A percentile compares a stretch with the other conserved stretches of the same genome.
Evolutionary conservation across 2,888 invertebrate genomes (phyloP).

Genomic region (Lissonota sp.): DNA sequence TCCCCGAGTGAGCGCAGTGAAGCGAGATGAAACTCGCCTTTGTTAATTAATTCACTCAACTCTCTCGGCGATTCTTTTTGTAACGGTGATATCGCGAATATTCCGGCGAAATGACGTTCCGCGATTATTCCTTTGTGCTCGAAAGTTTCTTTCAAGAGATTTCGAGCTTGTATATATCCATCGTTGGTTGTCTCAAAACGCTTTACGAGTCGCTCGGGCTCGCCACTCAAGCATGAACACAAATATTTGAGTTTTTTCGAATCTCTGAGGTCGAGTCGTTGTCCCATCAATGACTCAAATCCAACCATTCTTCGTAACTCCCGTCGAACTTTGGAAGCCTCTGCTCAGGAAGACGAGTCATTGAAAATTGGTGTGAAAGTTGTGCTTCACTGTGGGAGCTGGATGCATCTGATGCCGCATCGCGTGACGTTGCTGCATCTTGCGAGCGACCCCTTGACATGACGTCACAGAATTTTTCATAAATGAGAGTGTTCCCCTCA

Average conservation of each 20-base stretch:
- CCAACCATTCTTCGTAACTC: background rate
- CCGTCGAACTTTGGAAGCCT: background rate
- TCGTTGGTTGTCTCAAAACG: constrained; percentile 17
- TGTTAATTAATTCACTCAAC: background rate
- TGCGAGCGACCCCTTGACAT: too few species aligned
- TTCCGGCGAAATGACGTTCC: background rate
- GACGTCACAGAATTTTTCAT: too few species aligned
- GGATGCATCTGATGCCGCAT: background rate
- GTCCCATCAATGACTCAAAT: constrained; percentile 2
- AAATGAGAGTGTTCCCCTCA: background rate
- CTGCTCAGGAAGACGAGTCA: background rate
- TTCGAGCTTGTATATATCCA: background rate
- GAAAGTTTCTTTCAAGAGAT: constrained; percentile 1
- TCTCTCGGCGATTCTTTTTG: constrained; percentile 1
- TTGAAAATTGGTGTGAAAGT: background rate
- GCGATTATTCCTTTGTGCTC: constrained; percentile 7
- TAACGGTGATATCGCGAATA: background rate
- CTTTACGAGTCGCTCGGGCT: constrained; percentile 9
- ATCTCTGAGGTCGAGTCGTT: background rate
- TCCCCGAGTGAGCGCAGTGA: constrained; percentile 60
- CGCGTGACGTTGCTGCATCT: background rate
- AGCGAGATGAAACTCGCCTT: constrained; percentile 53
- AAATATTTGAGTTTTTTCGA: constrained; percentile 14
- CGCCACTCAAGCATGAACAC: constrained; percentile 12
- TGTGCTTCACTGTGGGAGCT: too few species aligned